Conservation (phyloP, 2,113 vertebrate species). For the Perccottus glenii region DNA sequence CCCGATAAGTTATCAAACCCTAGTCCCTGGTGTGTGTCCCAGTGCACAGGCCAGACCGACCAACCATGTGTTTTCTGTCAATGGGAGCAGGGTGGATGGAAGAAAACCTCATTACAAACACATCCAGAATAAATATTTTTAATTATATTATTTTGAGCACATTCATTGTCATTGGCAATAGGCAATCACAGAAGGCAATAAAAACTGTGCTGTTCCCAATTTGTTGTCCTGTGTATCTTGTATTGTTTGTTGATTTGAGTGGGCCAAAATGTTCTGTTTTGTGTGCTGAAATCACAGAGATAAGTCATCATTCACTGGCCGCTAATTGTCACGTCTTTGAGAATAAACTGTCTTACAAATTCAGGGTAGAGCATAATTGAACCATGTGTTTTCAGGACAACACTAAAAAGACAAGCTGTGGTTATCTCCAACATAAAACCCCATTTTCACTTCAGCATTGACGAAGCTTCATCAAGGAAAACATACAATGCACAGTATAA, state of each 20-base stretch:
- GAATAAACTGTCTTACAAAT: not conserved
- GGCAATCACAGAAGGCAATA: not conserved
- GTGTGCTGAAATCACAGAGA: not conserved
- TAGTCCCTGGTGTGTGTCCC: too few relatives aligned
- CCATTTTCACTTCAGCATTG: too few relatives aligned
- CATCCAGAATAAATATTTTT: not conserved
- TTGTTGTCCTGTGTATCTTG: not conserved
- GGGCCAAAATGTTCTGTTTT: not conserved
- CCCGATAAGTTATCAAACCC: too few relatives aligned
- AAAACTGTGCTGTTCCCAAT: not conserved
- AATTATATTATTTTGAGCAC: not conserved
- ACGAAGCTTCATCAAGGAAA: not conserved
- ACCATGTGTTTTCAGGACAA: slow-evolving; percentile 8
- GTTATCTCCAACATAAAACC: not conserved
- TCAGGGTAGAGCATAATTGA: slow-evolving; percentile 10
- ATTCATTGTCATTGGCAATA: not conserved
- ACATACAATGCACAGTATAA: not conserved
- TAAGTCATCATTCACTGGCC: slow-evolving; percentile 5
- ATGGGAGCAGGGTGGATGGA: not conserved
- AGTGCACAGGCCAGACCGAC: too few relatives aligned
- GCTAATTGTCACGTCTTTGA: not conserved
- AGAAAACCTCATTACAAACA: not conserved
- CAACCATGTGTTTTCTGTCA: not conserved
- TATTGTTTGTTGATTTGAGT: not conserved
- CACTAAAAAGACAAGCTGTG: slow-evolving; percentile 5